These are phyloP conservation scores for Urocitellus parryii DNA, from an alignment of 2,113 vertebrate genomes.

Conservation along the genomic window DNA sequence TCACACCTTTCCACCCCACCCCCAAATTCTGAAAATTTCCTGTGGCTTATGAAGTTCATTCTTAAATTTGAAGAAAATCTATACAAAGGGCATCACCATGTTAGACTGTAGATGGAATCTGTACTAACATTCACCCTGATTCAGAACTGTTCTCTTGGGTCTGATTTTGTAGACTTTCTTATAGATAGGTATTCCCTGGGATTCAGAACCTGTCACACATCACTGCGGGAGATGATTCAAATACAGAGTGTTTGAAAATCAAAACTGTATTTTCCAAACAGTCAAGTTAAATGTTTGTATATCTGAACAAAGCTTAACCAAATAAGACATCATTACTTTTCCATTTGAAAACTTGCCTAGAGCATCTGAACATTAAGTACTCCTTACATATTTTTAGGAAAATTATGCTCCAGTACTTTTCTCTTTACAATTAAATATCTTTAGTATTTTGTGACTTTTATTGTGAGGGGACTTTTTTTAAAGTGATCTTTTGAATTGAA, in stretches of 20 bases:
- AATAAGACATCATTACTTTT: constrained; percentile 28
- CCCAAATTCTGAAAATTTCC: not conserved
- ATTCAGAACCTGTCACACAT: constrained; percentile 1
- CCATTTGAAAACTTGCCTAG: constrained; percentile 39
- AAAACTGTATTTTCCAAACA: constrained; percentile 35
- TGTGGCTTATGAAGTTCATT: not conserved
- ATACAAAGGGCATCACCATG: not conserved
- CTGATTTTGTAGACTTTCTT: not conserved
- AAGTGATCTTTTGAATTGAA: constrained; percentile 12
- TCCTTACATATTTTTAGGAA: not conserved
- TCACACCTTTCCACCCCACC: not conserved
- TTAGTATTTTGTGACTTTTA: not conserved
- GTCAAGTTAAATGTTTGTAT: constrained; percentile 3
- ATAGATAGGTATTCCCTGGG: not conserved
- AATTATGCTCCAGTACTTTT: constrained; percentile 1
- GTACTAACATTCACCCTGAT: not conserved
- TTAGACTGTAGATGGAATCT: not conserved
- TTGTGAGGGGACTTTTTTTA: not conserved
- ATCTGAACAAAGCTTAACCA: not conserved
- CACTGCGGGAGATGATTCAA: constrained; percentile 2
- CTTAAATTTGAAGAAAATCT: constrained; percentile 53
- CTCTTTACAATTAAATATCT: constrained; percentile 49
- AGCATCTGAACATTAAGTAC: not conserved
- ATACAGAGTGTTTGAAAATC: constrained; percentile 37
- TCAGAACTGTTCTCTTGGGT: not conserved